These are phyloP conservation scores for Synanthedon formicaeformis DNA, from an alignment of 2,888 invertebrate species.

Conservation along the genomic window DNA sequence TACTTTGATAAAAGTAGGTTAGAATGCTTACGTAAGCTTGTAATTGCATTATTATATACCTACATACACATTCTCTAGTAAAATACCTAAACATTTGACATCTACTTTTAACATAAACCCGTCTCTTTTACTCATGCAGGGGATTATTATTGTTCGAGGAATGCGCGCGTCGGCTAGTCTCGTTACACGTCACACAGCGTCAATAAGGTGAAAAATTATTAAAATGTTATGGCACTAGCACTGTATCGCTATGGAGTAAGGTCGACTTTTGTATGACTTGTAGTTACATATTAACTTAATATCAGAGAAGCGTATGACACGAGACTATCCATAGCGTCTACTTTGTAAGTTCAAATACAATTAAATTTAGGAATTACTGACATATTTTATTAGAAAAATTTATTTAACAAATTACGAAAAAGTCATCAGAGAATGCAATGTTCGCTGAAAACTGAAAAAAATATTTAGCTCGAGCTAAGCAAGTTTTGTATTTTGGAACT, in stretches of 20 bases:
- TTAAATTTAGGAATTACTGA: constrained; percentile 36
- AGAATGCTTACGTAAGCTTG: constrained; percentile 56
- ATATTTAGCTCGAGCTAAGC: too few species aligned
- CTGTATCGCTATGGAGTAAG: constrained; percentile 14
- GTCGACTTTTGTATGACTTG: constrained; percentile 22
- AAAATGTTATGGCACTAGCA: not conserved
- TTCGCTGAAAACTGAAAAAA: too few species aligned
- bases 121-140: constrained; percentile 53
- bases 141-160: constrained; percentile 62
- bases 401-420: too few species aligned
- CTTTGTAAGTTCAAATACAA: constrained; percentile 65
- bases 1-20: constrained; percentile 48
- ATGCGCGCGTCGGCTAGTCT: constrained; percentile 69
- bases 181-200: constrained; percentile 35
- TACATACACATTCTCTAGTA: constrained; percentile 60
- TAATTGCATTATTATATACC: constrained; percentile 62
- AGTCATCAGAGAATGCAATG: too few species aligned
- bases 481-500: constrained; percentile 26
- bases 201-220: constrained; percentile 21
- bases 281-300: constrained; percentile 13
- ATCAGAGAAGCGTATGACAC: constrained; percentile 25
- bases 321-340: constrained; percentile 61
- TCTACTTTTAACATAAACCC: constrained; percentile 58
- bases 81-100: constrained; percentile 69
- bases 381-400: constrained; percentile 5